Conservation (phyloP, 2,888 invertebrate genomes). For the Volucella inflata region DNA sequence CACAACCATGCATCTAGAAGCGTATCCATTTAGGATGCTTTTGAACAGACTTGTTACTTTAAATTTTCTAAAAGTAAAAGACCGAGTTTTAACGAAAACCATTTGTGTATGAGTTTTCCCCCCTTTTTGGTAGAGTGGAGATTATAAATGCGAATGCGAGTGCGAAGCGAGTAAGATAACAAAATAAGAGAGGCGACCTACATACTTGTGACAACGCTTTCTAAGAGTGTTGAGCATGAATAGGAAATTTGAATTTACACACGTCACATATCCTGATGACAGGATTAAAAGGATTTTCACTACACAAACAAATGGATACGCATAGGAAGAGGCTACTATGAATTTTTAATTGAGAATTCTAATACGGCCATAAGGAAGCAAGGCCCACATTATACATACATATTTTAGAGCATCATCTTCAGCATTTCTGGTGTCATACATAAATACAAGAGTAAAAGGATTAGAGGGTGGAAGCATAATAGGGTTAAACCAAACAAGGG, state of each 20-base stretch:
- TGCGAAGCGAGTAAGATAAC: too few relatives aligned
- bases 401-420: conserved; percentile 9
- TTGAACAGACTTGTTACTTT: conserved; percentile 17
- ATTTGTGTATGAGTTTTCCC: too few relatives aligned
- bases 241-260: conserved; percentile 65
- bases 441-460: too few relatives aligned
- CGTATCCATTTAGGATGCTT: not conserved
- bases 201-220: conserved; percentile 38
- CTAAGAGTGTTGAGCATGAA: conserved; percentile 49
- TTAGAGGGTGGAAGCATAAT: too few relatives aligned
- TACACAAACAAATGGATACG: conserved; percentile 10
- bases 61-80: not conserved
- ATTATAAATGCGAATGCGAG: too few relatives aligned
- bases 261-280: conserved; percentile 29
- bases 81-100: not conserved
- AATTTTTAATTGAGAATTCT: conserved; percentile 52
- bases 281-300: conserved; percentile 33
- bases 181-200: too few relatives aligned
- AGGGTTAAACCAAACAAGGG: too few relatives aligned
- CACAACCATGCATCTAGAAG: not conserved
- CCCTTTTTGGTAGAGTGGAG: too few relatives aligned
- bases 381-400: conserved; percentile 55
- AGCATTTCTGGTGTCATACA: not conserved
- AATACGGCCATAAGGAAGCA: conserved; percentile 40
- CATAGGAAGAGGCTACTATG: conserved; percentile 49